Evolutionary conservation across 2,113 vertebrate species (phyloP).

Genomic region (Urocolius indicus): DNA sequence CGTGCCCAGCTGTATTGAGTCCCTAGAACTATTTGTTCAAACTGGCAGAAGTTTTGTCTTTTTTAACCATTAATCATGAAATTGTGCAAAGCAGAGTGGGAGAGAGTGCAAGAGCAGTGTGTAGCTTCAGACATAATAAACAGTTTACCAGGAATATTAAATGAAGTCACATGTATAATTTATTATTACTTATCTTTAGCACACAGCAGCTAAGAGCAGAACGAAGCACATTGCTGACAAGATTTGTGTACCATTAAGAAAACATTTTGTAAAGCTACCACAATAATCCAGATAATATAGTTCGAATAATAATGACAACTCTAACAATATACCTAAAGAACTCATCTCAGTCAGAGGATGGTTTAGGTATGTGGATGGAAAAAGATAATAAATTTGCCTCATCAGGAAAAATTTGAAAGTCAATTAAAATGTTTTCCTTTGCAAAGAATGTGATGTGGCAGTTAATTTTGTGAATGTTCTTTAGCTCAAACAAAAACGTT

Average conservation of each 20-base stretch:
- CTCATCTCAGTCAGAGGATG: background rate
- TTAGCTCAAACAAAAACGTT: slow-evolving; percentile 66
- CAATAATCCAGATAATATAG: background rate
- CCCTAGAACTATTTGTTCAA: slow-evolving; percentile 66
- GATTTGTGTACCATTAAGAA: slow-evolving; percentile 48
- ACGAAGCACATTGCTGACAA: slow-evolving; percentile 32
- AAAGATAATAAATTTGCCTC: slow-evolving; percentile 46
- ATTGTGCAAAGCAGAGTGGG: slow-evolving; percentile 33
- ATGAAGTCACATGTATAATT: slow-evolving; percentile 27
- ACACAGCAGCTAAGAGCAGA: background rate
- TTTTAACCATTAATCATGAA: slow-evolving; percentile 61
- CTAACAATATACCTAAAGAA: background rate
- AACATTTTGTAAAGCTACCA: slow-evolving; percentile 27
- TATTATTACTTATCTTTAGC: slow-evolving; percentile 51
- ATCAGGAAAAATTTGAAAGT: slow-evolving; percentile 47
- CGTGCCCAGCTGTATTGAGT: background rate
- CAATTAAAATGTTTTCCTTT: slow-evolving; percentile 70
- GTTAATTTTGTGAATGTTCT: slow-evolving; percentile 50
- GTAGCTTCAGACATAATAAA: slow-evolving; percentile 54
- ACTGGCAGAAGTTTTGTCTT: slow-evolving; percentile 24
- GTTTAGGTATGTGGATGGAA: slow-evolving; percentile 9
- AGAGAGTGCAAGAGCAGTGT: background rate
- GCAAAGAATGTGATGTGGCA: slow-evolving; percentile 57
- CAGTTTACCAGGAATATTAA: slow-evolving; percentile 38
- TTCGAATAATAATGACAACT: background rate